Evolutionary conservation across 2,113 vertebrate genomes (phyloP), one percentile per base, ranked within the genome.

Genomic region (Solea solea): DNA sequence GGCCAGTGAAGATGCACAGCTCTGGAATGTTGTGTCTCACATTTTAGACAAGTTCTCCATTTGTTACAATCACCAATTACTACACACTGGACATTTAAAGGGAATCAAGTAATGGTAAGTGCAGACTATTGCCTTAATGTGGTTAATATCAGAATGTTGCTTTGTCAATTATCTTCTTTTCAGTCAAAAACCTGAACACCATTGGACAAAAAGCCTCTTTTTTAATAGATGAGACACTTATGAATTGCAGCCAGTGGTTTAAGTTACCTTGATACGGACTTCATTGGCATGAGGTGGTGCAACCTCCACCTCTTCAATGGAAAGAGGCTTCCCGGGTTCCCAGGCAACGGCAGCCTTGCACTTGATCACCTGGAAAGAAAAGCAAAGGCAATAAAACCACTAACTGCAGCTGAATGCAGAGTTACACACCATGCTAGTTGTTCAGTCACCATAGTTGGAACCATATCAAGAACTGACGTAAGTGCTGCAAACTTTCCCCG

Each of bases 271-370:
- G 46, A 95, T 81, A 53, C 93, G 88, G 15, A 95, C 90, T 94
- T 95, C 93, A 76, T 94, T 87, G 58, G 91, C 92, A 34, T 92
- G 94, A 0, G 95, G 95, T 42, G 94, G 95, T 2, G 93, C 93
- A 4, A 96, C 94, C 79, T 96, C 93, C 61, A 95, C 83, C 51
- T 96, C 94, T 42, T 95, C 94, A 8, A 95, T 86, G 11, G 90
- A 77, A 4, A 96, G 83, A 50, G 93, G 93, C 52, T 93, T 93
- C 2, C 92, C 93, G 13, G 94, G 58, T 61, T 92, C 92, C 94
- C 94, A 95, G 59, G 94, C 91, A 34, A 96, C 83, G 14, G 94
- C 94, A 51, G 94, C 94, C 90, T 88, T 95, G 78, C 94, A 95
- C 81, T 92, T 95, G 69, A 96, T 95, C 61, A 95, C 93, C 94